Percentiles rank a stretch among this genome's conserved stretches.
Evolutionary conservation across 2,113 vertebrate species (phyloP).

Genomic region (Rhadina sibilatrix): DNA sequence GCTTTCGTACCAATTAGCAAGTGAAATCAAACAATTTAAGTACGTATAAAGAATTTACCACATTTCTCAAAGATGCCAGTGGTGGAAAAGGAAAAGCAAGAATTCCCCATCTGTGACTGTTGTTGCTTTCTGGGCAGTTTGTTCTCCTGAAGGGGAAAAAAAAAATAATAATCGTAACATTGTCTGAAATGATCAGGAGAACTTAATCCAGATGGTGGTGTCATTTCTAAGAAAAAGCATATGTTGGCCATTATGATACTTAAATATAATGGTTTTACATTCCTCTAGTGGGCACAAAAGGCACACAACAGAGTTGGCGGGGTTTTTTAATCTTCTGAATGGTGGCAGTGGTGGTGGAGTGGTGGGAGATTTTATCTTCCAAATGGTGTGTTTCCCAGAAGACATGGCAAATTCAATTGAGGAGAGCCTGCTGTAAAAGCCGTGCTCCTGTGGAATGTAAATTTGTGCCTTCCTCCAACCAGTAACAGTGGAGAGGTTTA

Average conservation of each 20-base stretch:
- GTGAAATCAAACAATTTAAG: not conserved
- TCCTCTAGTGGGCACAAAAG: constrained; percentile 77
- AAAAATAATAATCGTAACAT: constrained; percentile 69
- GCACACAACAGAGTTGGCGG: constrained; percentile 66
- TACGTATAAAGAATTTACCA: not conserved
- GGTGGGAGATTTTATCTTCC: constrained; percentile 70
- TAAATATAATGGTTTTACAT: constrained; percentile 83
- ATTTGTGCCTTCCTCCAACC: constrained; percentile 58
- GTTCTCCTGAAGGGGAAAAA: constrained; percentile 27
- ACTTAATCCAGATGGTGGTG: constrained; percentile 82
- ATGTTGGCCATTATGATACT: constrained; percentile 84
- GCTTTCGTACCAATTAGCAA: not conserved
- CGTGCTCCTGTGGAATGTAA: constrained; percentile 16
- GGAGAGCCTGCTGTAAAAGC: constrained; percentile 65
- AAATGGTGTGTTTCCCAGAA: constrained; percentile 70
- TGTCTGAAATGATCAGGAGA: constrained; percentile 79
- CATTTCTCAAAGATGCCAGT: not conserved
- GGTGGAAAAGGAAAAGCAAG: constrained; percentile 1
- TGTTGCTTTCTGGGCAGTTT: constrained; percentile 58
- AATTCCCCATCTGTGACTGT: constrained; percentile 1
- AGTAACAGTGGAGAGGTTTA: constrained; percentile 56
- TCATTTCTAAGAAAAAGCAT: constrained; percentile 84
- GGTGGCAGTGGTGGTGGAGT: constrained; percentile 47
- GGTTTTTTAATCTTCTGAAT: constrained; percentile 70
- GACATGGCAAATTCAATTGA: constrained; percentile 58